These are phyloP conservation scores for Teleogryllus oceanicus DNA, from an alignment of 2,888 invertebrate species.

Conservation along the genomic window DNA sequence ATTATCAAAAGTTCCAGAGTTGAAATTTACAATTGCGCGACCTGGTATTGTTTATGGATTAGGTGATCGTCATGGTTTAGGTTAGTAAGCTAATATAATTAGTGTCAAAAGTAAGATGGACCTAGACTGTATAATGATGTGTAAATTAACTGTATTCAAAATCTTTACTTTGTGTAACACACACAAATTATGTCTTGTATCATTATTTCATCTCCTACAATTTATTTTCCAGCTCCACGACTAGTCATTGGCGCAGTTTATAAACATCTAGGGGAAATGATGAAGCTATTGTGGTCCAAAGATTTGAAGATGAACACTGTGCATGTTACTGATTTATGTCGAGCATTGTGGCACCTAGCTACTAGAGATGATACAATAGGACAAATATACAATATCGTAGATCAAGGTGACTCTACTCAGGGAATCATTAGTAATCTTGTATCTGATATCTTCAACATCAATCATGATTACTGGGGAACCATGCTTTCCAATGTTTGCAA, in stretches of 20 bases:
- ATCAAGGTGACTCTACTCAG: slow-evolving; percentile 78
- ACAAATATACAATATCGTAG: slow-evolving; percentile 78
- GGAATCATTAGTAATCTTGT: slow-evolving; percentile 77
- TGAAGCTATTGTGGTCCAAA: slow-evolving; percentile 87
- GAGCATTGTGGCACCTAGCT: slow-evolving; percentile 75
- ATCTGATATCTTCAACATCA: slow-evolving; percentile 78
- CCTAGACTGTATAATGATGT: no score
- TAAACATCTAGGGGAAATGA: slow-evolving; percentile 80
- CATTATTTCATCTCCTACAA: no score
- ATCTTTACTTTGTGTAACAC: no score
- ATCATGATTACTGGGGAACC: slow-evolving; percentile 82
- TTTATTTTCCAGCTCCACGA: slow-evolving; percentile 62
- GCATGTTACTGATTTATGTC: slow-evolving; percentile 78
- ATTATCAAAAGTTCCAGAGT: slow-evolving; percentile 61
- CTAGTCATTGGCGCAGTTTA: slow-evolving; percentile 84
- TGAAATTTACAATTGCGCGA: slow-evolving; percentile 75
- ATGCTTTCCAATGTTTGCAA: slow-evolving; percentile 77
- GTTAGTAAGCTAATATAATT: slow-evolving; percentile 53
- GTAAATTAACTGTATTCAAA: no score
- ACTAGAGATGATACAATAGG: slow-evolving; percentile 47
- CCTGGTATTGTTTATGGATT: slow-evolving; percentile 83
- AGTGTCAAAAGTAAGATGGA: no score
- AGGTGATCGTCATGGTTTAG: slow-evolving; percentile 77
- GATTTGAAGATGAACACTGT: slow-evolving; percentile 82
- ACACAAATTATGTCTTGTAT: no score